Evolutionary conservation across 1,140 invertebrate genomes (phyloP).

Genomic region (Lepidurus couesii): DNA sequence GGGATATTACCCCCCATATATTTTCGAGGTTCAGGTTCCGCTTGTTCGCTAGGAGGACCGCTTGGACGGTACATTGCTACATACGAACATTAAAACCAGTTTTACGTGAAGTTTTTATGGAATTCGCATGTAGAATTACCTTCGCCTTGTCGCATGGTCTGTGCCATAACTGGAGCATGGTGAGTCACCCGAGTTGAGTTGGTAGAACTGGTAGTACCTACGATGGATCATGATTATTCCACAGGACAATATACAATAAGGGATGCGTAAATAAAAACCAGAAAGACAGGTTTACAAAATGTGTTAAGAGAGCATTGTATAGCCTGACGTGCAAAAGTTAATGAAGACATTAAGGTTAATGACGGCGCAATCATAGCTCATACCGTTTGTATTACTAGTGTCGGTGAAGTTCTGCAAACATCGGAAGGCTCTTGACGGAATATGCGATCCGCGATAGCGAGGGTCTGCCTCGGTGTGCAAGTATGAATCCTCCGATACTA

Average conservation of each 20-base stretch:
- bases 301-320: neutral
- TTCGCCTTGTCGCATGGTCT: conserved; percentile 11
- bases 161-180: conserved; percentile 18
- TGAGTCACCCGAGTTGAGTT: conserved; percentile 7
- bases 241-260: neutral
- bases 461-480: conserved; percentile 56
- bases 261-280: neutral
- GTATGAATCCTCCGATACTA: conserved; percentile 52
- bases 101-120: neutral
- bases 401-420: conserved; percentile 51
- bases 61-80: conserved; percentile 42
- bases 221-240: neutral
- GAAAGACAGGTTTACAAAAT: neutral
- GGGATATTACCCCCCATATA: conserved; percentile 78
- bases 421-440: conserved; percentile 64
- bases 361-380: neutral
- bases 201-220: neutral
- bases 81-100: conserved; percentile 10
- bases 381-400: conserved; percentile 27
- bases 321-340: neutral
- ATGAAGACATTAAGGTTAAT: neutral
- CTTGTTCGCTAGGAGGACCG: conserved; percentile 57
- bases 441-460: conserved; percentile 58
- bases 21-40: conserved; percentile 63
- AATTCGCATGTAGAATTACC: neutral